These are phyloP conservation scores for Keiferia lycopersicella DNA, from an alignment of 2,888 invertebrate genomes.

Conservation along the genomic window DNA sequence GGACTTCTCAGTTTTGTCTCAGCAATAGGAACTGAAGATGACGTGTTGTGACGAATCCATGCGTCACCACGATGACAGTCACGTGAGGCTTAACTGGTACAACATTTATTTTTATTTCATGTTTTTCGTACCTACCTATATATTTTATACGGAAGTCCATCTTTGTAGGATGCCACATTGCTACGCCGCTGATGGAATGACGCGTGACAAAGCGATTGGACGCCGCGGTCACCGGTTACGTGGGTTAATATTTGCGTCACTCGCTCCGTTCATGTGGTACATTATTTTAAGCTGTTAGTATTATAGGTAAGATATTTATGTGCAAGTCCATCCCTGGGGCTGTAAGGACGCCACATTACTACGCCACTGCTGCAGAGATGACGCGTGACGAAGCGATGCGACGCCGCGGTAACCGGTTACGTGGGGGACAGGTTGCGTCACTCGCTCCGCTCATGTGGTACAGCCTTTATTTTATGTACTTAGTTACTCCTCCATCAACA, in stretches of 20 bases:
- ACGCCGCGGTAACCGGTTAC: constrained; percentile 25
- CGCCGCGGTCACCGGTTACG: background rate
- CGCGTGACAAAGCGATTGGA: background rate
- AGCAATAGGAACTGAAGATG: no score
- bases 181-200: no score
- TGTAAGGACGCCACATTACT: background rate
- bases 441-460: background rate
- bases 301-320: background rate
- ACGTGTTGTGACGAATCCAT: no score
- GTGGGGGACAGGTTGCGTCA: constrained; percentile 15
- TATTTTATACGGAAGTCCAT: no score
- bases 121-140: no score
- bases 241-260: background rate
- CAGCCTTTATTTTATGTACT: background rate
- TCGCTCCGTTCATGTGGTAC: background rate
- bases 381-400: constrained; percentile 33
- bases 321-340: constrained; percentile 4
- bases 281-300: no score
- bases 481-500: no score
- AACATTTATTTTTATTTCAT: no score
- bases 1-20: no score
- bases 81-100: no score
- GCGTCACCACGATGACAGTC: no score
- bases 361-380: constrained; percentile 26
- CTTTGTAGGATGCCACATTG: no score